Evolutionary conservation across 2,113 vertebrate species (phyloP).

Genomic region (Tragelaphus scriptus): DNA sequence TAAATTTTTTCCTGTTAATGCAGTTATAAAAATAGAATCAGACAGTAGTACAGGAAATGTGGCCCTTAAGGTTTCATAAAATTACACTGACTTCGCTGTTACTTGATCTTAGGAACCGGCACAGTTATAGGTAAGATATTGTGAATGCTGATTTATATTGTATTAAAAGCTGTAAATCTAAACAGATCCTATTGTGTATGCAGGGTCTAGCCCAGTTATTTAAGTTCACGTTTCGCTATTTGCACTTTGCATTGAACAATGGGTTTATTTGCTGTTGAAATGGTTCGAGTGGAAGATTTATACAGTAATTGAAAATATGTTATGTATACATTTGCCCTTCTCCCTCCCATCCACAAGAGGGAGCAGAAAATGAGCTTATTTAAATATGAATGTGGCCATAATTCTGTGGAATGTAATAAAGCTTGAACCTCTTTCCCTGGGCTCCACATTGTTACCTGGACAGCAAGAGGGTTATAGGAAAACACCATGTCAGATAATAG

Average conservation of each 20-base stretch:
- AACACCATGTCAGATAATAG: not conserved
- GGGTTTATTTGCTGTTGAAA: conserved; percentile 42
- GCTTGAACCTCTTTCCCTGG: not conserved
- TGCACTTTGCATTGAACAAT: conserved; percentile 68
- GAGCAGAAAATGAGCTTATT: not conserved
- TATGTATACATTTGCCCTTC: not conserved
- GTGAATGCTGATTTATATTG: conserved; percentile 40
- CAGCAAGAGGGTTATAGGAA: not conserved
- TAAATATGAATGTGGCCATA: not conserved
- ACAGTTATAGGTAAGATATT: conserved; percentile 35
- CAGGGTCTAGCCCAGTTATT: conserved; percentile 47
- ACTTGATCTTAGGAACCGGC: conserved; percentile 45
- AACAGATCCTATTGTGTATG: conserved; percentile 33
- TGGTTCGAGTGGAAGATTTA: conserved; percentile 32
- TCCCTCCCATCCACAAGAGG: not conserved
- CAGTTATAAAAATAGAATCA: not conserved
- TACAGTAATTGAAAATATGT: not conserved
- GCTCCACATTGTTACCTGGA: not conserved
- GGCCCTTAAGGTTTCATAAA: conserved; percentile 14
- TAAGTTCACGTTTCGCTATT: conserved; percentile 59
- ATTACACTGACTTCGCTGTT: conserved; percentile 33
- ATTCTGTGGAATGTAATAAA: not conserved
- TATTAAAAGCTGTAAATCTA: conserved; percentile 51
- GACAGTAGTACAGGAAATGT: not conserved
- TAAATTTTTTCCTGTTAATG: not conserved